Base-by-base conservation (phyloP, 2,797 vertebrate species). In the Iguana delicatissima region DNA sequence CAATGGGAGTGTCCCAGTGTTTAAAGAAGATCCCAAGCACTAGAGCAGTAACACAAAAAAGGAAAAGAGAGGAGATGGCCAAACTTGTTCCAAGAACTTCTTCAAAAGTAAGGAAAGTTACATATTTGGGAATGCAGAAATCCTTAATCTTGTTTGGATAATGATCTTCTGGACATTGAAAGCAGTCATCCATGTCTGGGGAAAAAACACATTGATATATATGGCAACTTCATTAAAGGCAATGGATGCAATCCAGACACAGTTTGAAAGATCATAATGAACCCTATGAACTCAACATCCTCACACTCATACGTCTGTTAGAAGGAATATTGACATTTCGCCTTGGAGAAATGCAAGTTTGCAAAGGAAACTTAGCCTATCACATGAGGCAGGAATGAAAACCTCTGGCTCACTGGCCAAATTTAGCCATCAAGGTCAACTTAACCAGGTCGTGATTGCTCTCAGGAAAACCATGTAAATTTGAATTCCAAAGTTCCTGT, bases 181-280 rank as follows among this genome's bases (percentile, higher is more conserved):
- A 18, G 32, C 85, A 87, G 29, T 42, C 4, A 62, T 79, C 85
- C 73, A 76, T 32, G 4, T 86, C 85, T 87, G 85, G 26, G 46
- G 77, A 46, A 46, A 29, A 22, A 74, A 32, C n/a, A 72, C 72
- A 32, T 13, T 6, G 24, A 10, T 8, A 52, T 9, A 42, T 22
- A 42, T 20, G 35, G 74, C 13, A 52, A 46, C 20, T 3, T 22
- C 20, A 20, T 3, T 77, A 7, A 38, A 77, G 38, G 0, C 13
- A 46, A 9, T 80, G 22, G 62, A 22, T n/a, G 22, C 22, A n/a
- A n/a, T 18, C 14, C 4, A 55, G 14, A n/a, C 18, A 9, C 6
- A 55, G 0, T 55, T n/a, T 80, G 50, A 46, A 79, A 46, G 24
- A 50, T 3, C 13, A 10, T 10, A 29, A n/a, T 73, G 9, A n/a